Conservation (phyloP, 2,888 invertebrate genomes). For the Crepidodera aurea region DNA sequence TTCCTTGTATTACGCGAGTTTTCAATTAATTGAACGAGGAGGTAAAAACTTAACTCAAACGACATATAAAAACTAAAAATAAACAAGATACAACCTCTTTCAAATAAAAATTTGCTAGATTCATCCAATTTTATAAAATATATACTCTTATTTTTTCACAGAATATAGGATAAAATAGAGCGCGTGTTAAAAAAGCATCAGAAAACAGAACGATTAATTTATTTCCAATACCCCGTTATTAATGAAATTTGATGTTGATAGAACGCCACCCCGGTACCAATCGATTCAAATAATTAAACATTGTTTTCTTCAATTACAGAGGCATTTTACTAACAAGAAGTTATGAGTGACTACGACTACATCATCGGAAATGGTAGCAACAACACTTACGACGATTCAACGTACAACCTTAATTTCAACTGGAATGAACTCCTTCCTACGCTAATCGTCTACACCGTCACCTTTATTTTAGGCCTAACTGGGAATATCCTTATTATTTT, state of each 20-base stretch:
- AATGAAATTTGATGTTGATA: neutral
- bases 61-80: too few relatives aligned
- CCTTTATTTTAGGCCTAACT: slow-evolving; percentile 68
- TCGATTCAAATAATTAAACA: slow-evolving; percentile 10
- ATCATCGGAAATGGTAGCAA: slow-evolving; percentile 51
- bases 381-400: slow-evolving; percentile 62
- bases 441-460: slow-evolving; percentile 67
- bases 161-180: too few relatives aligned
- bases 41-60: too few relatives aligned
- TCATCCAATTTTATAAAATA: too few relatives aligned
- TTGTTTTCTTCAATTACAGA: slow-evolving; percentile 26
- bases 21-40: neutral
- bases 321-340: slow-evolving; percentile 28
- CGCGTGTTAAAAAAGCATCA: neutral
- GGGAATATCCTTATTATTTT: slow-evolving; percentile 68
- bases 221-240: neutral
- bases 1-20: too few relatives aligned
- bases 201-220: neutral
- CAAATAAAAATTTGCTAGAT: too few relatives aligned
- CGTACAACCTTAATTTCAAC: slow-evolving; percentile 56
- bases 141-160: too few relatives aligned
- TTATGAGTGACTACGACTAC: slow-evolving; percentile 35
- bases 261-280: neutral
- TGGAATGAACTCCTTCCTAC: slow-evolving; percentile 68
- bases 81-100: too few relatives aligned